Conservation (phyloP, 1,140 invertebrate species). For the Cheumatopsyche charites region DNA sequence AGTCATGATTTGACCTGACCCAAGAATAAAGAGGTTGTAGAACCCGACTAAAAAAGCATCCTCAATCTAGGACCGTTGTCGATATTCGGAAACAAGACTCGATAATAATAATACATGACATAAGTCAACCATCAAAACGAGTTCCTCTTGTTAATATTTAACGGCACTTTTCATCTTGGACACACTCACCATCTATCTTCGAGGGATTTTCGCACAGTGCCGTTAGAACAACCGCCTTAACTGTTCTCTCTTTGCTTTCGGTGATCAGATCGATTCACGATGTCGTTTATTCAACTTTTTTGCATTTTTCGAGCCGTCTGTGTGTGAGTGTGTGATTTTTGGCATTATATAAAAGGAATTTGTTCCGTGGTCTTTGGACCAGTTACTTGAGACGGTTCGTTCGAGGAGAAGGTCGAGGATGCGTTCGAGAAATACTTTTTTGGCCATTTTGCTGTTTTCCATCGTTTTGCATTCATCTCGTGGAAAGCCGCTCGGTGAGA, state of each 20-base stretch:
- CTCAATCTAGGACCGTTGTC: too few species aligned
- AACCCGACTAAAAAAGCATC: too few species aligned
- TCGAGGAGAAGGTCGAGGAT: neutral
- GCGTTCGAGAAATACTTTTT: neutral
- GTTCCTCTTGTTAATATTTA: neutral
- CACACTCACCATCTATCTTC: neutral
- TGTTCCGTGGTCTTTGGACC: neutral
- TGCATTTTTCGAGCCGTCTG: neutral
- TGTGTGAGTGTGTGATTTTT: slow-evolving; percentile 12
- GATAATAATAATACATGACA: too few species aligned
- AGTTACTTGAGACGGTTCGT: neutral
- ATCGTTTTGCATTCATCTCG: neutral
- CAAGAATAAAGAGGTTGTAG: too few species aligned
- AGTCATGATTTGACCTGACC: too few species aligned
- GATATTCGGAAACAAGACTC: too few species aligned
- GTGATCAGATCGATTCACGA: too few species aligned
- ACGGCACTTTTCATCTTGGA: slow-evolving; percentile 6
- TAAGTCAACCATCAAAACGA: neutral
- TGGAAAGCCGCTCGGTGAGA: slow-evolving; percentile 14
- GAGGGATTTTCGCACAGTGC: neutral
- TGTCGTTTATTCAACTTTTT: neutral
- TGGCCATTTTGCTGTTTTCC: neutral
- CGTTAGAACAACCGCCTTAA: slow-evolving; percentile 3
- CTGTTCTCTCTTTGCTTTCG: neutral
- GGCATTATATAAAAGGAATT: slow-evolving; percentile 14